phyloP scores from a whole-genome alignment of 2,888 invertebrate genomes.

The Synanthedon vespiformis region DNA sequence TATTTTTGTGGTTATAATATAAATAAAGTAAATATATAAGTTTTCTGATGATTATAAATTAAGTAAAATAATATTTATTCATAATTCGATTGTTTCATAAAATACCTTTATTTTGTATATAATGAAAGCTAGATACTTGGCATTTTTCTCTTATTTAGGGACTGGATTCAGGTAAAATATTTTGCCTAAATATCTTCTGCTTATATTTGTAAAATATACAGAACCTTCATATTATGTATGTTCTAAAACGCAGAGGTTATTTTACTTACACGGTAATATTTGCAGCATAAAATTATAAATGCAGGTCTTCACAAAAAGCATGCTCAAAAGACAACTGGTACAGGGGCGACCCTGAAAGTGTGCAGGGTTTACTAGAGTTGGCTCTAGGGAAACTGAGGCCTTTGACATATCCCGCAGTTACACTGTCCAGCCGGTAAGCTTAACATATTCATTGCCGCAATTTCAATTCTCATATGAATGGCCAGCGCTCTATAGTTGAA shows the following conservation, averaged over 20 bases:
- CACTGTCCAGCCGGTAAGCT: constrained; percentile 78
- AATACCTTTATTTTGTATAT: not conserved
- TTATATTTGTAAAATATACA: not conserved
- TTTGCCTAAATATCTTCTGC: not conserved
- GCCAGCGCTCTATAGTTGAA: too few relatives aligned
- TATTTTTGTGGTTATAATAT: too few relatives aligned
- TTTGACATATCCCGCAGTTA: constrained; percentile 66
- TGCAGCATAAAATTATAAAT: constrained; percentile 11
- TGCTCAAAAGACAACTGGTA: constrained; percentile 50
- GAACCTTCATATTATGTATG: not conserved
- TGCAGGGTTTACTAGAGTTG: constrained; percentile 81
- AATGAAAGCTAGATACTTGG: constrained; percentile 78
- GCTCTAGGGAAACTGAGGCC: constrained; percentile 70
- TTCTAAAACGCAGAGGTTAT: not conserved
- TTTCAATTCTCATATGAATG: too few relatives aligned
- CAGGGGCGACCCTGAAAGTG: constrained; percentile 71
- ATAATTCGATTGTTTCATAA: not conserved
- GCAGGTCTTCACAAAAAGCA: constrained; percentile 79
- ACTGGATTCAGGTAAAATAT: constrained; percentile 76
- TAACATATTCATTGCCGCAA: not conserved
- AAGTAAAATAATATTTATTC: not conserved
- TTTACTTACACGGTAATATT: not conserved
- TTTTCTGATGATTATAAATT: not conserved
- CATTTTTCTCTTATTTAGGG: constrained; percentile 83
- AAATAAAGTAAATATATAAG: not conserved